Percentiles rank a stretch among this genome's conserved stretches.
Evolutionary conservation across 1,140 invertebrate genomes (phyloP).

Genomic region (Trachymyrmex septentrionalis): DNA sequence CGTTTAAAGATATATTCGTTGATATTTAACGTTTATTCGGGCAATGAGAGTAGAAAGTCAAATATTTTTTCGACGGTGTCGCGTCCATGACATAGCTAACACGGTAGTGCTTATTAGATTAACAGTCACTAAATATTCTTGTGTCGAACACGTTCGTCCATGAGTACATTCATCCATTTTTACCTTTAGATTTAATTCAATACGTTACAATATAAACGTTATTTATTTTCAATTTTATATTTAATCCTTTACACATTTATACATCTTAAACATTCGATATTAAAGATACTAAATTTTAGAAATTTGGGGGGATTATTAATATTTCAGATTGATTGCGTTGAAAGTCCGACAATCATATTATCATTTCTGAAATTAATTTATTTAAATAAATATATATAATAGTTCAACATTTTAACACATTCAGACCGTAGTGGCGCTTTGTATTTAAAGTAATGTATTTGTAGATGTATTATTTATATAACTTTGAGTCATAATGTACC

Average conservation of each 20-base stretch:
- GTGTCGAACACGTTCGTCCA: neutral
- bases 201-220: neutral
- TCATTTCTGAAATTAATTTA: too few species aligned
- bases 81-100: neutral
- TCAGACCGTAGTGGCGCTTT: too few species aligned
- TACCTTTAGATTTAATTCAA: neutral
- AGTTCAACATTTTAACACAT: too few species aligned
- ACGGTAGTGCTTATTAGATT: conserved; percentile 11
- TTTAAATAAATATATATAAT: too few species aligned
- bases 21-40: neutral
- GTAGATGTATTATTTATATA: neutral
- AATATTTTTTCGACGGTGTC: neutral
- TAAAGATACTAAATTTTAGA: too few species aligned
- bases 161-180: too few species aligned
- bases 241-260: neutral
- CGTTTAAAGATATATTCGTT: neutral
- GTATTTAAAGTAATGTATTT: too few species aligned
- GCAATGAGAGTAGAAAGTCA: neutral
- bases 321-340: too few species aligned
- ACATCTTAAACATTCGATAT: neutral
- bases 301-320: too few species aligned
- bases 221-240: neutral
- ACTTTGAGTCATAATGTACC: neutral
- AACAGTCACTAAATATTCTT: conserved; percentile 1
- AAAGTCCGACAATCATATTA: too few species aligned